phyloP scores from a whole-genome alignment of 2,888 invertebrate genomes.

The Brassicogethes aeneus region DNA sequence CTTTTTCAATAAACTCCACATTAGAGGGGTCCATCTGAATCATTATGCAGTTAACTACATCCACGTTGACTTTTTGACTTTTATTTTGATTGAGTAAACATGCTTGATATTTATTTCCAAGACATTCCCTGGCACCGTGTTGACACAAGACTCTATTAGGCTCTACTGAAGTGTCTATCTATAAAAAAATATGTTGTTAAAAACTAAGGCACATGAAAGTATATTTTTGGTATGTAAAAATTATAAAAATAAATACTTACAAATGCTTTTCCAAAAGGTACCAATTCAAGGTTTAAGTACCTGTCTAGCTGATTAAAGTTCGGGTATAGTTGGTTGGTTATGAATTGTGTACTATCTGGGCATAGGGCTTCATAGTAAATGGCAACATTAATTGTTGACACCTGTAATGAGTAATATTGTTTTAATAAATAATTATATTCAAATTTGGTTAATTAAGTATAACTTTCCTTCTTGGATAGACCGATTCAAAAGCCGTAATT shows the following conservation, averaged over 20 bases:
- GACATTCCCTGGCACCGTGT: constrained; percentile 44
- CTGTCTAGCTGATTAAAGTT: constrained; percentile 28
- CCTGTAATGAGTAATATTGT: too few species aligned
- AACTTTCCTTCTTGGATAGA: too few species aligned
- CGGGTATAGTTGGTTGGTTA: constrained; percentile 41
- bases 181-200: too few species aligned
- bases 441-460: too few species aligned
- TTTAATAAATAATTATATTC: too few species aligned
- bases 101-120: constrained; percentile 44
- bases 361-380: constrained; percentile 51
- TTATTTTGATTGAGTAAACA: constrained; percentile 40
- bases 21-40: constrained; percentile 19
- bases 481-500: too few species aligned
- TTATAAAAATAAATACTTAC: constrained; percentile 16
- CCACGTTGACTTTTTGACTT: constrained; percentile 19
- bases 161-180: too few species aligned
- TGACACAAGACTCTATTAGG: constrained; percentile 43
- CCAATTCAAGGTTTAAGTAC: constrained; percentile 19
- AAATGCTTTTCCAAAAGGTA: constrained; percentile 27
- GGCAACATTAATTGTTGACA: constrained; percentile 34
- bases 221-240: too few species aligned
- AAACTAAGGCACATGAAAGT: too few species aligned
- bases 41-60: constrained; percentile 41
- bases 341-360: constrained; percentile 44
- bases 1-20: too few species aligned